phyloP scores from a whole-genome alignment of 2,113 vertebrate genomes.

The Himantopus leucocephalus region DNA sequence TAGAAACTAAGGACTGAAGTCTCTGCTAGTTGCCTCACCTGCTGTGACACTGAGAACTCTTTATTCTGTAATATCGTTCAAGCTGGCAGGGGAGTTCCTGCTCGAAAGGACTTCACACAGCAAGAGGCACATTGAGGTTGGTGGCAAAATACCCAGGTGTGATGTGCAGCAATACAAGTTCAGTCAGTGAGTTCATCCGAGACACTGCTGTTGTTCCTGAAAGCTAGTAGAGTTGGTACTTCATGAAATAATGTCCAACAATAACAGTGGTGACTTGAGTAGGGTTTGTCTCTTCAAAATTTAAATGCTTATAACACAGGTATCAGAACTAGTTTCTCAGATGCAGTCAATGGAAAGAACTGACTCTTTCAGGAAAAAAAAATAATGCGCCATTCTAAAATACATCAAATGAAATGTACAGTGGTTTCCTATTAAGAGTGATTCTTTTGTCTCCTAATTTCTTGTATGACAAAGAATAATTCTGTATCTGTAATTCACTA shows the following conservation, averaged over 20 bases:
- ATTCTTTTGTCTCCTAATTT: background rate
- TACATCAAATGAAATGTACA: background rate
- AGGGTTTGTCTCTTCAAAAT: background rate
- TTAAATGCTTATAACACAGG: background rate
- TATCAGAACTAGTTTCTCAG: background rate
- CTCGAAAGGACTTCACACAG: slow-evolving; percentile 52
- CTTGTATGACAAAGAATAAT: background rate
- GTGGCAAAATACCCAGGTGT: slow-evolving; percentile 41
- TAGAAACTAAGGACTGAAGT: slow-evolving; percentile 17
- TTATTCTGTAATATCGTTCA: slow-evolving; percentile 20
- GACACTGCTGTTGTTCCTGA: background rate
- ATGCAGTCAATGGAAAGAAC: background rate
- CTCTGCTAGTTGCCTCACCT: slow-evolving; percentile 41
- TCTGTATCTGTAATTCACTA: background rate
- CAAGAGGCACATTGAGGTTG: slow-evolving; percentile 30
- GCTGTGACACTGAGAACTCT: slow-evolving; percentile 49
- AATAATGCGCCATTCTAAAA: background rate
- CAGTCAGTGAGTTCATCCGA: background rate
- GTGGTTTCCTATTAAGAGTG: background rate
- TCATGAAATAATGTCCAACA: background rate
- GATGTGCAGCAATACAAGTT: background rate
- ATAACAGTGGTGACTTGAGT: background rate
- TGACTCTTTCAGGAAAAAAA: background rate
- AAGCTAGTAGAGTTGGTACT: background rate
- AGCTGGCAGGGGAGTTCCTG: slow-evolving; percentile 15